Conservation (phyloP, 2,888 invertebrate species). For the Lycocerus yunnanus region DNA sequence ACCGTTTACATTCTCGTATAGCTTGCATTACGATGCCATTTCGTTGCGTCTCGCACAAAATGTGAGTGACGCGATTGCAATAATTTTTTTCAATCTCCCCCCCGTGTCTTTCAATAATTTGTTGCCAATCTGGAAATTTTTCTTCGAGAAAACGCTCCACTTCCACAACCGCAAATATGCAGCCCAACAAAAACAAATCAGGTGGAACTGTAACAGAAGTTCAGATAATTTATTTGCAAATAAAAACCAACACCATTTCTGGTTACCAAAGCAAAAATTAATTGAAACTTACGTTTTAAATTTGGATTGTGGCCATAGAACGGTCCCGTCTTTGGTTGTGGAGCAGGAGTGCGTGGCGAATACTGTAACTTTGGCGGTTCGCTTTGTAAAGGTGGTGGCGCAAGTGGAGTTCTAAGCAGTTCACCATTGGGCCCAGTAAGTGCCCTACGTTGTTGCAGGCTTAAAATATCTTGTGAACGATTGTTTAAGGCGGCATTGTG, state of each 20-base stretch:
- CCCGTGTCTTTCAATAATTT: constrained; percentile 53
- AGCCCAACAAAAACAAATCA: constrained; percentile 88
- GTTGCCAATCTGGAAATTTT: constrained; percentile 50
- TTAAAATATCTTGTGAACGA: constrained; percentile 59
- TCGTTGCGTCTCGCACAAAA: constrained; percentile 87
- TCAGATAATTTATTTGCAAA: no score
- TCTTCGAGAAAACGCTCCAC: constrained; percentile 49
- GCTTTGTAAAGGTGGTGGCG: constrained; percentile 53
- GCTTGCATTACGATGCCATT: constrained; percentile 90
- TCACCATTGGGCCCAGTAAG: constrained; percentile 54
- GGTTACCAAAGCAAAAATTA: not conserved
- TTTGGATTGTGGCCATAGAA: constrained; percentile 94
- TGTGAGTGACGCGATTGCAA: constrained; percentile 86
- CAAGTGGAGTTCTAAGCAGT: constrained; percentile 56
- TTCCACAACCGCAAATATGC: constrained; percentile 77
- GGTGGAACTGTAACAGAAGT: no score
- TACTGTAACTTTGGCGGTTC: constrained; percentile 54
- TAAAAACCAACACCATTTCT: no score
- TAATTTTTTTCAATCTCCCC: constrained; percentile 82
- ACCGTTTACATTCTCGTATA: constrained; percentile 67
- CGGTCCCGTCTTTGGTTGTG: constrained; percentile 64
- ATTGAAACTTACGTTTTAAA: constrained; percentile 63
- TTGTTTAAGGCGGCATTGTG: constrained; percentile 66
- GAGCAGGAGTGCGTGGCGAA: constrained; percentile 50
- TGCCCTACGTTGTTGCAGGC: constrained; percentile 59